Conservation (phyloP, 2,888 invertebrate species). For the Catocala nupta region DNA sequence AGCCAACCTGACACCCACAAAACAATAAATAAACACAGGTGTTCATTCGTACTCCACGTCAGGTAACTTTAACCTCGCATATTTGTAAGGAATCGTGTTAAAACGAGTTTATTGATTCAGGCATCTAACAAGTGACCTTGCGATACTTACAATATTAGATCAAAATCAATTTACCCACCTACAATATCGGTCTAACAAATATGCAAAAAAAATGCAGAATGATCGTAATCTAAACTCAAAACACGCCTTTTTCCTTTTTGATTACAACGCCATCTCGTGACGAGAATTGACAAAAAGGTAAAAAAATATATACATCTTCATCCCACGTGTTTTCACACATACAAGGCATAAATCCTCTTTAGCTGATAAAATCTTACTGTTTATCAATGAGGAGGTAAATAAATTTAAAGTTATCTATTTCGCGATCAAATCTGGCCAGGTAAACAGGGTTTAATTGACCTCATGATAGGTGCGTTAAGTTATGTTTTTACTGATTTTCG, state of each 20-base stretch:
- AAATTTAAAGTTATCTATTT: constrained; percentile 46
- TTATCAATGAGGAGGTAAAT: constrained; percentile 48
- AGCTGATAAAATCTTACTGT: constrained; percentile 45
- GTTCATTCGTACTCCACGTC: not conserved
- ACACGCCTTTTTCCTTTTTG: constrained; percentile 14
- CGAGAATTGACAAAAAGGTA: constrained; percentile 22
- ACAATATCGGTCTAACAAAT: no score
- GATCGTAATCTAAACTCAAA: constrained; percentile 5
- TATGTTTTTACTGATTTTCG: no score
- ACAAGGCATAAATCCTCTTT: constrained; percentile 43
- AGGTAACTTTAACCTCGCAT: not conserved
- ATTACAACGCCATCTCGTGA: constrained; percentile 46
- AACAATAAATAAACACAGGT: no score
- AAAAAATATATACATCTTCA: constrained; percentile 42
- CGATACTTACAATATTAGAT: no score
- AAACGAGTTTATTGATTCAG: not conserved
- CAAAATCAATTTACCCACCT: no score
- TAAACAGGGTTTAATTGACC: constrained; percentile 36
- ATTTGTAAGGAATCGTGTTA: not conserved
- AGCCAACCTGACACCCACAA: no score
- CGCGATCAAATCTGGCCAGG: constrained; percentile 38
- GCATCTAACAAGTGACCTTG: no score
- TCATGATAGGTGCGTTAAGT: no score
- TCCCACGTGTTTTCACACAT: constrained; percentile 37
- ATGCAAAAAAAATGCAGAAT: not conserved